A percentile compares a stretch with the other conserved stretches of the same genome.
phyloP scores from a whole-genome alignment of 64 coral and sea anemone genomes.

The Dendrophyllia cribrosa region DNA sequence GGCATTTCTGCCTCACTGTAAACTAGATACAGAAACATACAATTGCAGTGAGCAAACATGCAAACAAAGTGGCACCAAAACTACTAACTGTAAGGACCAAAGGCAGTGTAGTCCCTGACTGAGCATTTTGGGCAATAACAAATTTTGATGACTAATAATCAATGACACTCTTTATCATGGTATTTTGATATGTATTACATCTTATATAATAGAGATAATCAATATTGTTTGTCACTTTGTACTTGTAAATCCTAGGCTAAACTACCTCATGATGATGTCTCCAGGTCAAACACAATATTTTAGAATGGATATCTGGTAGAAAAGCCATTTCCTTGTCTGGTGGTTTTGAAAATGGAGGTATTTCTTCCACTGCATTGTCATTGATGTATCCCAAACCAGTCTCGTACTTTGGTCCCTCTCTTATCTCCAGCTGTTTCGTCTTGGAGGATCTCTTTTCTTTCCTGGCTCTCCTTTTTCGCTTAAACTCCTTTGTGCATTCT shows the following conservation, averaged over 20 bases:
- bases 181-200: too few species aligned
- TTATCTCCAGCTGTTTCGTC: background rate
- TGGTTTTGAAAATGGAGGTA: background rate
- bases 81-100: too few species aligned
- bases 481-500: background rate
- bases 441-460: background rate
- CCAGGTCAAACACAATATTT: background rate
- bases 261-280: background rate
- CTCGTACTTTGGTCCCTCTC: background rate
- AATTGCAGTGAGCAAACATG: too few species aligned
- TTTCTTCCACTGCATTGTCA: background rate
- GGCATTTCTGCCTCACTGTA: conserved; percentile 29
- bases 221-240: too few species aligned
- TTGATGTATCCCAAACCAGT: background rate
- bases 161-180: too few species aligned
- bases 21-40: too few species aligned
- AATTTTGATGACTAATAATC: too few species aligned
- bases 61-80: too few species aligned
- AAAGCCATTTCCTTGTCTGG: background rate
- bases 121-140: too few species aligned
- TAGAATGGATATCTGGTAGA: background rate
- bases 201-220: too few species aligned
- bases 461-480: background rate
- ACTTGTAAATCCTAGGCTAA: too few species aligned
- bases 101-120: too few species aligned